A percentile compares a stretch with the other conserved stretches of the same genome.
Conservation (phyloP, 2,888 invertebrate species). For the Masnerella sp. region DNA sequence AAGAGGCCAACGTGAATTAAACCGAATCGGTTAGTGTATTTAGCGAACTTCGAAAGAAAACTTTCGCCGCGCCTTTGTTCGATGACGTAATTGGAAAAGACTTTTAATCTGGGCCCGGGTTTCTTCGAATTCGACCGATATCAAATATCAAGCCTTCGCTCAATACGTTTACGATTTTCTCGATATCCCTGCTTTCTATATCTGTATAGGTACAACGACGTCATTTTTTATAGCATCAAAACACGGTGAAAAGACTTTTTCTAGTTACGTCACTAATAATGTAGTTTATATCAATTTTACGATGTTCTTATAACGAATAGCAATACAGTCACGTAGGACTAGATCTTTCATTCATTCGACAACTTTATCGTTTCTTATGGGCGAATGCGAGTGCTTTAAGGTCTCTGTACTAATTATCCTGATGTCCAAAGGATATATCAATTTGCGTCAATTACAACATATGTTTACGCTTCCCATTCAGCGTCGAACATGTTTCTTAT, state of each 20-base stretch:
- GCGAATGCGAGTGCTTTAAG: conserved; percentile 10
- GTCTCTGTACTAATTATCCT: too few relatives aligned
- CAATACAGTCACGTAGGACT: conserved; percentile 45
- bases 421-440: too few relatives aligned
- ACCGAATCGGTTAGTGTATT: conserved; percentile 56
- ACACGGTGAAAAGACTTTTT: conserved; percentile 19
- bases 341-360: conserved; percentile 19
- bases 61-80: conserved; percentile 29
- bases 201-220: conserved; percentile 28
- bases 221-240: conserved; percentile 33
- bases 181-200: not conserved
- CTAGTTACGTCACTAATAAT: conserved; percentile 51
- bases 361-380: conserved; percentile 18
- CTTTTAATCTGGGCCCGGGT: conserved; percentile 22
- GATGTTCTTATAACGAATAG: conserved; percentile 53
- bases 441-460: too few relatives aligned
- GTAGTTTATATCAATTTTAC: conserved; percentile 55
- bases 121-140: conserved; percentile 22
- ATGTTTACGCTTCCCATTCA: too few relatives aligned
- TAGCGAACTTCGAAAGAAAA: conserved; percentile 49
- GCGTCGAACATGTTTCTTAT: too few relatives aligned
- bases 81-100: conserved; percentile 52
- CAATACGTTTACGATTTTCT: not conserved
- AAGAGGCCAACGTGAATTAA: conserved; percentile 53
- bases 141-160: conserved; percentile 17